Conservation (phyloP, 2,888 invertebrate genomes). For the Dastarcus helophoroides region DNA sequence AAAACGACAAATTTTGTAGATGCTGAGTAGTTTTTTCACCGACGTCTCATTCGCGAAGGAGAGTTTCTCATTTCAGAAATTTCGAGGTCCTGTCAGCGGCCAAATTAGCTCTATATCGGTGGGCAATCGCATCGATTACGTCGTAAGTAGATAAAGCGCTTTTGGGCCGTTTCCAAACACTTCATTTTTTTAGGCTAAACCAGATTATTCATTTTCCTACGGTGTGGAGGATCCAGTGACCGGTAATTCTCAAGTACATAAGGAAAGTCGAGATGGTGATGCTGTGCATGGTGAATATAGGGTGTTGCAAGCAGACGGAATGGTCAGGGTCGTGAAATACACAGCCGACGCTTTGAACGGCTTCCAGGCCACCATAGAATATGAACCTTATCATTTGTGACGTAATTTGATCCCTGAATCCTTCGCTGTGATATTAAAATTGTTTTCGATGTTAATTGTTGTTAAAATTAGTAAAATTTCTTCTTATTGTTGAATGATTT, state of each 20-base stretch:
- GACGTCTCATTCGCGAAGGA: too few relatives aligned
- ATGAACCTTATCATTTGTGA: conserved; percentile 18
- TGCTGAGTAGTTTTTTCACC: too few relatives aligned
- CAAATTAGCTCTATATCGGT: conserved; percentile 33
- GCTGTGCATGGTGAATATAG: conserved; percentile 61
- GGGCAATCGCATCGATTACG: conserved; percentile 9
- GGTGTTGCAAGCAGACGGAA: conserved; percentile 64
- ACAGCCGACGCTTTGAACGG: conserved; percentile 63
- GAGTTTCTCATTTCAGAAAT: conserved; percentile 59
- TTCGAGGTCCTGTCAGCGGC: conserved; percentile 65
- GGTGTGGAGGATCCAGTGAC: conserved; percentile 64
- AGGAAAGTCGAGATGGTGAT: conserved; percentile 61
- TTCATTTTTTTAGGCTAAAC: conserved; percentile 46
- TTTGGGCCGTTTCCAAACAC: not conserved
- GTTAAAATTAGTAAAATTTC: too few relatives aligned
- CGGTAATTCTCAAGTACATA: conserved; percentile 61
- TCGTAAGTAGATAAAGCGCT: conserved; percentile 5
- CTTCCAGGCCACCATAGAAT: conserved; percentile 48
- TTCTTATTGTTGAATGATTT: too few relatives aligned
- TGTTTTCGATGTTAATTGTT: too few relatives aligned
- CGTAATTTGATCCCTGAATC: too few relatives aligned
- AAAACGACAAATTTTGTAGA: too few relatives aligned
- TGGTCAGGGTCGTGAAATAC: conserved; percentile 59
- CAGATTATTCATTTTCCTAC: conserved; percentile 64
- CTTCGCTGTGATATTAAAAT: too few relatives aligned